A percentile compares a stretch with the other conserved stretches of the same genome.
Evolutionary conservation across 1,140 invertebrate species (phyloP).

Genomic region (Thalassaphorura encarpata): DNA sequence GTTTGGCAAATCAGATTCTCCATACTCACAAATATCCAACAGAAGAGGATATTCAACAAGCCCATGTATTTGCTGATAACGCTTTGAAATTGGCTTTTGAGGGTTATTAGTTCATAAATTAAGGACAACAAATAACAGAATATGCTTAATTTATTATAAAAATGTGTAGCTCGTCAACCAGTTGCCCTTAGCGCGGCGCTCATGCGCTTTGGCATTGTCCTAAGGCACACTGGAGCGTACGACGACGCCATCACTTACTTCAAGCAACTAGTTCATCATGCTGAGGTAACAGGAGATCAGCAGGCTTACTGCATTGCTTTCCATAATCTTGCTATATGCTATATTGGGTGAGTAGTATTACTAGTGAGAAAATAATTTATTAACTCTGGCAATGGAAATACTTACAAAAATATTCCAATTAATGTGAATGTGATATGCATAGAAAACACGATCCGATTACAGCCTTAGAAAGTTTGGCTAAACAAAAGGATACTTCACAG

Average conservation of each 20-base stretch:
- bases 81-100: constrained; percentile 20
- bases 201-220: constrained; percentile 12
- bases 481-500: constrained; percentile 1
- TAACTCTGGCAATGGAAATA: no score
- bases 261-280: constrained; percentile 10
- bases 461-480: constrained; percentile 11
- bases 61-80: constrained; percentile 17
- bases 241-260: constrained; percentile 19
- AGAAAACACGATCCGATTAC: not conserved
- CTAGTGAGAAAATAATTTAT: no score
- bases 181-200: constrained; percentile 13
- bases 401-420: no score
- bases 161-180: constrained; percentile 19
- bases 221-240: constrained; percentile 15
- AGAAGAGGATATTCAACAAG: constrained; percentile 10
- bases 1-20: constrained; percentile 22
- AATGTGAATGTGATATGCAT: no score
- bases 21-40: constrained; percentile 11
- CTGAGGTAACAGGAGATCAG: constrained; percentile 5
- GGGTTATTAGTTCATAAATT: constrained; percentile 3
- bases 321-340: constrained; percentile 18
- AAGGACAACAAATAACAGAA: not conserved
- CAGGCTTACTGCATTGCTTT: constrained; percentile 8
- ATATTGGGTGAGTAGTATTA: no score
- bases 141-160: not conserved